Evolutionary conservation across 1,140 invertebrate genomes (phyloP), one percentile per base, ranked within the genome.

Genomic region (Oncopeltus fasciatus): DNA sequence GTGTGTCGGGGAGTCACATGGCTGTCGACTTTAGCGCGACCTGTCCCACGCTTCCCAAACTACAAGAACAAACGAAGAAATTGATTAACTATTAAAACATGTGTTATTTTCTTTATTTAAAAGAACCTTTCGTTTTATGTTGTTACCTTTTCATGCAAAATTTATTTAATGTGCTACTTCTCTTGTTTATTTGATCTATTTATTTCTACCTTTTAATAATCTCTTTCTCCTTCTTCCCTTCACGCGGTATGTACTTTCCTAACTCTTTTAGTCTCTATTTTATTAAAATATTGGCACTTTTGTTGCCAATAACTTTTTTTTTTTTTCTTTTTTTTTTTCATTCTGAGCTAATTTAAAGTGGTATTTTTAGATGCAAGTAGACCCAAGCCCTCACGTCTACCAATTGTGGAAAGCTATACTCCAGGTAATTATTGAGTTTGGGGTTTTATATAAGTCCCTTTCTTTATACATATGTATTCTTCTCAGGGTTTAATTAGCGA

Each of bases 361-460:
- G 47, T 20, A 49, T 49, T 49, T 49, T 20, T 49, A 49, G 47
- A 49, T 49, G n/a, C 47, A 49, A 49, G 47, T 49, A 49, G 47
- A 49, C 47, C 47, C 9, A 24, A 49, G 21, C n/a, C 47, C 21
- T 20, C 47, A 49, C n/a, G 47, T 49, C 47, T 49, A 24, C 47
- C 9, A n/a, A 4, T 49, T 49, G 47, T 49, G 47, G 47, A 49
- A 49, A 21, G n/a, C 47, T 20, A 21, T 49, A 11, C 9, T 49
- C 12, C 9, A 49, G 47, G 47, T 49, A 49, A 49, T 5, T 2
- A 1, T 9, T 9, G 47, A 49, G 24, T 38, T 38, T 5, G 31
- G 14, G 14, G 14, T 8, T 14, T 8, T 38, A 8, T 38, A 14
- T 5, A 8, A 14, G 31, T 38, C 31, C 14, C 14, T 14, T 8